Evolutionary conservation across 2,888 invertebrate species (phyloP).

Genomic region (Rambutsinella grinnellia): DNA sequence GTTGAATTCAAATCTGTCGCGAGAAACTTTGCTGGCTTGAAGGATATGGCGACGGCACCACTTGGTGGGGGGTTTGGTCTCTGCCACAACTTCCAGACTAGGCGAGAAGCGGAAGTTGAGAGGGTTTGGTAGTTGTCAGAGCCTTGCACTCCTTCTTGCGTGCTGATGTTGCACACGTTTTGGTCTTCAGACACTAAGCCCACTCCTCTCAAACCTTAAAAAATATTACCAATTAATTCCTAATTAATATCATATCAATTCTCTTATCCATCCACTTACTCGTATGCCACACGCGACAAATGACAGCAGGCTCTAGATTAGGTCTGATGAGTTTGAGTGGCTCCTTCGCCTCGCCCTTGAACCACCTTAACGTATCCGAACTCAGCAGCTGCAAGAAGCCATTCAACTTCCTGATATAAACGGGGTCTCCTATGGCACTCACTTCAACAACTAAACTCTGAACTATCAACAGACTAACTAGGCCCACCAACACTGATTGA

Average conservation of each 20-base stretch:
- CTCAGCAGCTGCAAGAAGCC: slow-evolving; percentile 38
- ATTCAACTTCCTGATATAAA: slow-evolving; percentile 36
- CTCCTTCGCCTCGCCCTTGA: slow-evolving; percentile 29
- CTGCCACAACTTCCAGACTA: slow-evolving; percentile 83
- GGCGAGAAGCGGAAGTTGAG: slow-evolving; percentile 74
- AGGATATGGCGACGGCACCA: slow-evolving; percentile 75
- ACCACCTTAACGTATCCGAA: slow-evolving; percentile 34
- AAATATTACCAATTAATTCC: background rate
- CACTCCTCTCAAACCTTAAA: slow-evolving; percentile 51
- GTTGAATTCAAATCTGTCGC: slow-evolving; percentile 58
- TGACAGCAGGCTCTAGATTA: slow-evolving; percentile 73
- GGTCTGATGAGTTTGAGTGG: slow-evolving; percentile 34
- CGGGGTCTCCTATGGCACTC: slow-evolving; percentile 32
- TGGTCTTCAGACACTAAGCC: slow-evolving; percentile 52
- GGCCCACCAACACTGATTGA: background rate
- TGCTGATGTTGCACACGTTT: slow-evolving; percentile 57
- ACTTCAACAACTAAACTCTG: slow-evolving; percentile 11
- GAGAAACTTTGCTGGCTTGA: slow-evolving; percentile 60
- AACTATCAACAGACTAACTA: slow-evolving; percentile 18
- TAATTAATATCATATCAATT: background rate
- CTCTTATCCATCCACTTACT: slow-evolving; percentile 56
- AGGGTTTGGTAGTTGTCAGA: slow-evolving; percentile 63
- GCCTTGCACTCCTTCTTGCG: slow-evolving; percentile 58
- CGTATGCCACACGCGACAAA: slow-evolving; percentile 65
- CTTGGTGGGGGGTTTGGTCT: slow-evolving; percentile 77